Evolutionary conservation across 2,113 vertebrate species (phyloP), one percentile per base, ranked within the genome.

Genomic region (Edolisoma coerulescens): DNA sequence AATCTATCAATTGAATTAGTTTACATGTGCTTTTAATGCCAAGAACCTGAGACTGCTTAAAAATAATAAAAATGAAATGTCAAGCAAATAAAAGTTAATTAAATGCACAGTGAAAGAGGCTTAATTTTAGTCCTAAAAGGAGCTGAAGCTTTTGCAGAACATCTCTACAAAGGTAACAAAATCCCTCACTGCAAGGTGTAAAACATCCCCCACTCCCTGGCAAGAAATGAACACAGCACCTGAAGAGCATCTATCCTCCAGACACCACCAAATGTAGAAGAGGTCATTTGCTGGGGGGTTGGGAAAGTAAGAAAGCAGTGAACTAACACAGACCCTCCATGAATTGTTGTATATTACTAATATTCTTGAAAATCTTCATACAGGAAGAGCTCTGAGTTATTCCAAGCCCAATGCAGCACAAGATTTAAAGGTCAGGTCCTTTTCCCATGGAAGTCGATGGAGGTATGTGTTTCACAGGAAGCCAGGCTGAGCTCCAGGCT

Each of bases 61-160:
- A 85, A 82, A 87, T 82, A 91, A 97, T 92, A 94, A 94, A 97
- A 96, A 95, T 47, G 53, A 97, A 96, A 97, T 97, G 95, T 89
- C 86, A 93, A 87, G 92, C 91, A 95, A 96, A 96, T 93, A 96
- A 90, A 95, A 86, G 50, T 91, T 96, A 90, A 96, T 95, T 89
- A 94, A 90, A 44, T 4, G 16, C 61, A 54, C 37, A 73, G 33
- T 20, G 59, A 89, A 95, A 54, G 50, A 93, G 53, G 79, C 94
- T 97, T 97, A 91, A 92, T 89, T 97, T 86, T 91, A 77, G 92
- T 83, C 63, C 39, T 85, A 90, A 92, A 94, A 94, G 35, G 24
- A 83, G 53, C 24, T 23, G 47, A 68, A 79, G 70, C 88, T 76
- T 94, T 92, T 63, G 47, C 47, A 86, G 89, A 87, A 80, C 22